Evolutionary conservation across 2,113 vertebrate species (phyloP), one percentile per base, ranked within the genome.

Genomic region (Pteronura brasiliensis): DNA sequence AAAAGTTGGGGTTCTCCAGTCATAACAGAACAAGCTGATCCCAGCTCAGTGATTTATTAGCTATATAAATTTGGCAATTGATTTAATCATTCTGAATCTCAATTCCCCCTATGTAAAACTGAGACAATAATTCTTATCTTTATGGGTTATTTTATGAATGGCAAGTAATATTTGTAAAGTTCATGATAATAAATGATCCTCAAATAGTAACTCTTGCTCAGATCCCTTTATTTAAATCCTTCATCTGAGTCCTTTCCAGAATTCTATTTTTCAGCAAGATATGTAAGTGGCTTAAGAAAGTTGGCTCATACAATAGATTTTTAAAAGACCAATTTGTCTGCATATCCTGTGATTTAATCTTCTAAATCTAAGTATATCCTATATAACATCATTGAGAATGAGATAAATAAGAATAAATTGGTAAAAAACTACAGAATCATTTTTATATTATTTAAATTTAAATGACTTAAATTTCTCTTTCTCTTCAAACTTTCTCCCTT

Each of bases 71-170:
- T 79, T 83, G 84, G 13, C 61, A 86, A 69, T 42, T 92, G 90
- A 89, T 83, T 97, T 88, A 89, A 92, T 89, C 65, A 63, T 96
- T 71, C 34, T 88, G 67, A 44, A n/a, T 96, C 47, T 97, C 92
- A 91, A 86, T 95, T 93, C 86, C 36, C 44, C 6, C 31, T 42
- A 15, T 42, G 67, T 65, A 90, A 97, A 96, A 86, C 34, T 86
- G 67, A 93, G 83, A 74, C 83, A 90, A 74, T 88, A 89, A 69
- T 88, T 95, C 65, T 49, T 96, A 93, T 92, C 72, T 91, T 84
- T 88, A 52, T 96, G 77, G 44, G 44, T 88, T 96, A 87, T 63
- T 65, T 93, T 95, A 44, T 82, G 59, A 91, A 85, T 96, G 65
- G 44, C 29, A 94, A 96, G 44, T 15, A 57, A 55, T 95, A 95